These are phyloP conservation scores for Lophura nycthemera DNA, from an alignment of 2,113 vertebrate genomes.

Conservation along the genomic window DNA sequence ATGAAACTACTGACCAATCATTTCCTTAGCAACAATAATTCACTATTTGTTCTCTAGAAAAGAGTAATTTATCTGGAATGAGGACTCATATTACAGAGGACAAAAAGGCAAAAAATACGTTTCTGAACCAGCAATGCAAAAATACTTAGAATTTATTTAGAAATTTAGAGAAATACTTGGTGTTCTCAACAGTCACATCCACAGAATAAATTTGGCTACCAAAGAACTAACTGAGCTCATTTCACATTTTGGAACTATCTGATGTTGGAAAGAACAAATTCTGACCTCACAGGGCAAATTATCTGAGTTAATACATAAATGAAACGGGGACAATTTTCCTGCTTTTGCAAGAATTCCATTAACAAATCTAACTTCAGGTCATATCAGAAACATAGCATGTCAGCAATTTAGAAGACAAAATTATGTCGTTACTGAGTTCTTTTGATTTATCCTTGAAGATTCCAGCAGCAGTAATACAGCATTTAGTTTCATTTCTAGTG, in stretches of 20 bases:
- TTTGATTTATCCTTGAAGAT: background rate
- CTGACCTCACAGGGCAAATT: background rate
- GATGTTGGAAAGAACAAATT: background rate
- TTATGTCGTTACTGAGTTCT: background rate
- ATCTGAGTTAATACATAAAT: background rate
- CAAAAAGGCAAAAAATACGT: background rate
- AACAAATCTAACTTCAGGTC: background rate
- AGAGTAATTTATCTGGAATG: background rate
- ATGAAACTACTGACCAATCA: background rate
- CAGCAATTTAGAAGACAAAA: background rate
- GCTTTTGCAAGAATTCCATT: background rate
- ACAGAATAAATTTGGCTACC: background rate
- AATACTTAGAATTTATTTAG: background rate
- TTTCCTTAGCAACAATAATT: background rate
- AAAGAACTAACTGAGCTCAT: background rate
- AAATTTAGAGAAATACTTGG: background rate
- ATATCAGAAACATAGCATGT: background rate
- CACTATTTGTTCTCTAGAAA: background rate
- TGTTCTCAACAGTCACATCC: background rate
- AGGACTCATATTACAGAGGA: background rate
- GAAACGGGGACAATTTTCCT: background rate
- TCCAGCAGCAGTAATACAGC: background rate
- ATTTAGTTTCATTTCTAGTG: constrained; percentile 17
- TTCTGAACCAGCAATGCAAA: background rate
- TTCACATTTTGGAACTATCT: background rate